A percentile compares a stretch with the other conserved stretches of the same genome.
Conservation (phyloP, 1,140 invertebrate species). For the Mamestra configurata region DNA sequence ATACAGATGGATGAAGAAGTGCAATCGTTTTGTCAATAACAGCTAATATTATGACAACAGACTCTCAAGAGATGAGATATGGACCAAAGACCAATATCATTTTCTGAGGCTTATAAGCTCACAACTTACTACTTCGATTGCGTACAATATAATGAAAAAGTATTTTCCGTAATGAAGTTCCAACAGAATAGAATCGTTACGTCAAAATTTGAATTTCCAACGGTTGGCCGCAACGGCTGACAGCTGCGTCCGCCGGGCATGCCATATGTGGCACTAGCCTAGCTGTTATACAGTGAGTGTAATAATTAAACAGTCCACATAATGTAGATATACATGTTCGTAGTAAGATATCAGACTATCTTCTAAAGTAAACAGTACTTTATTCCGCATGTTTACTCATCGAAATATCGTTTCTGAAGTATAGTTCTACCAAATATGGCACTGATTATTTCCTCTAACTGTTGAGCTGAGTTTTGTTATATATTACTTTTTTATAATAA, state of each 20-base stretch:
- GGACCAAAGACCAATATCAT: too few relatives aligned
- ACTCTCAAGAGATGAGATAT: too few relatives aligned
- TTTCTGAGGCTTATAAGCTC: too few relatives aligned
- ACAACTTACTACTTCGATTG: too few relatives aligned
- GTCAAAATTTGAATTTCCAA: slow-evolving; percentile 51
- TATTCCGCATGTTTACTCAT: background rate
- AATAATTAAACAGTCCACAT: background rate
- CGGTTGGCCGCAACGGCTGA: slow-evolving; percentile 55
- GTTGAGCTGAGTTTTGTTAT: too few relatives aligned
- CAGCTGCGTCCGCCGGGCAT: slow-evolving; percentile 51
- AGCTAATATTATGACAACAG: too few relatives aligned
- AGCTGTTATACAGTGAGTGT: background rate
- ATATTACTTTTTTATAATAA: too few relatives aligned
- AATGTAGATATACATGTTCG: background rate
- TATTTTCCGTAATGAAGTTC: background rate
- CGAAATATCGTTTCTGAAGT: background rate
- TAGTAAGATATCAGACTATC: slow-evolving; percentile 4
- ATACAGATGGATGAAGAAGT: too few relatives aligned
- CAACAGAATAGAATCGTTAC: slow-evolving; percentile 35
- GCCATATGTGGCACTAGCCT: slow-evolving; percentile 22
- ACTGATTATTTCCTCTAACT: background rate
- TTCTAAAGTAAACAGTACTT: slow-evolving; percentile 1
- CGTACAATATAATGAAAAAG: too few relatives aligned
- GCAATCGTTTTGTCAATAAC: too few relatives aligned
- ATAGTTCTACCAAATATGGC: background rate